phyloP scores from a whole-genome alignment of 2,888 invertebrate species.

The Cephus sareptanus region DNA sequence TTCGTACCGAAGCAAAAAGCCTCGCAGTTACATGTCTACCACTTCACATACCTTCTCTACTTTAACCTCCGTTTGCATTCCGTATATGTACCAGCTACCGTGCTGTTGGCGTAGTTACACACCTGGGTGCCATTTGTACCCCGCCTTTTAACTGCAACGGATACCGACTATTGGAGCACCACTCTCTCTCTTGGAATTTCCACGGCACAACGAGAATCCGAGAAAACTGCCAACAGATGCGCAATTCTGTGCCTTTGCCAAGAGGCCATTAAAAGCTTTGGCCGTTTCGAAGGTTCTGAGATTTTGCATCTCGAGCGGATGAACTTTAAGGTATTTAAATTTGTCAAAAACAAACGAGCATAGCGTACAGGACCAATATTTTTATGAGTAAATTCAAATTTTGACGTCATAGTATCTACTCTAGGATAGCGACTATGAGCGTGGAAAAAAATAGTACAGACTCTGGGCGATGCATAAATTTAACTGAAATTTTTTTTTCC shows the following conservation, averaged over 20 bases:
- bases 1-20: constrained; percentile 38
- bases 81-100: constrained; percentile 42
- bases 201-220: not conserved
- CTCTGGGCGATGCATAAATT: constrained; percentile 25
- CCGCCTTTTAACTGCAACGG: constrained; percentile 2
- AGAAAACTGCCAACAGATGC: not conserved
- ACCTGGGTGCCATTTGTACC: constrained; percentile 42
- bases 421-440: constrained; percentile 24
- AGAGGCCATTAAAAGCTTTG: not conserved
- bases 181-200: not conserved
- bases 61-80: constrained; percentile 40
- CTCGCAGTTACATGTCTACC: constrained; percentile 44
- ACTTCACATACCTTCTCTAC: constrained; percentile 46
- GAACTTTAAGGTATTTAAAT: not conserved
- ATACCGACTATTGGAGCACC: not conserved
- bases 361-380: not conserved
- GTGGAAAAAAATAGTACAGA: constrained; percentile 22
- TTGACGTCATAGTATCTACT: not conserved
- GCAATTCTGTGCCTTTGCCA: not conserved
- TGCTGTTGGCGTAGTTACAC: constrained; percentile 45
- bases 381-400: not conserved
- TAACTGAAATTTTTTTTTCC: not conserved
- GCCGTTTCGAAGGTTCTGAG: not conserved
- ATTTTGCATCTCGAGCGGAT: not conserved
- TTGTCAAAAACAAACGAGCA: not conserved